Evolutionary conservation across 1,140 invertebrate genomes (phyloP).

Genomic region (Lordiphosa stackelbergi): DNA sequence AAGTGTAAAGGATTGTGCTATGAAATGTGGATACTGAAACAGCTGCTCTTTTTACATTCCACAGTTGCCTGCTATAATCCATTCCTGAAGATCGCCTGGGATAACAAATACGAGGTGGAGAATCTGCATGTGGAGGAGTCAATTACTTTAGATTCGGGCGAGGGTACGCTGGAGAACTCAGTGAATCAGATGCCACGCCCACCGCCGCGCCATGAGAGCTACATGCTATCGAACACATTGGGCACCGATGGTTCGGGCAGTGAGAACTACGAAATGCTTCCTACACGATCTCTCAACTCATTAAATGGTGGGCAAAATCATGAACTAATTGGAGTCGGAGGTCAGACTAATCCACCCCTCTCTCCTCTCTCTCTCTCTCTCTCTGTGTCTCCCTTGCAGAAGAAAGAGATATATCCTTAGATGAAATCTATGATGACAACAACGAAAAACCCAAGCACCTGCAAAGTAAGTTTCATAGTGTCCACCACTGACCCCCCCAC

Average conservation of each 20-base stretch:
- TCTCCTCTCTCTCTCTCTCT: not conserved
- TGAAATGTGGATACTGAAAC: no score
- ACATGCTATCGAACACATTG: conserved; percentile 77
- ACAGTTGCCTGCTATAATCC: conserved; percentile 93
- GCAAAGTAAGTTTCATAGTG: conserved; percentile 69
- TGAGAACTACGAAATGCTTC: conserved; percentile 90
- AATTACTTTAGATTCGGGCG: conserved; percentile 81
- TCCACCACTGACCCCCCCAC: conserved; percentile 4
- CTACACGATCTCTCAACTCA: conserved; percentile 78
- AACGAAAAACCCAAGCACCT: conserved; percentile 77
- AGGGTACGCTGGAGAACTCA: conserved; percentile 84
- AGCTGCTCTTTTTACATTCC: no score
- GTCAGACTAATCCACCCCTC: no score
- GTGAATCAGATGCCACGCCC: conserved; percentile 82
- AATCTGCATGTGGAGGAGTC: conserved; percentile 94
- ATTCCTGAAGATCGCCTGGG: conserved; percentile 97
- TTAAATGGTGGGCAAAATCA: conserved; percentile 73
- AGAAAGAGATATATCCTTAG: conserved; percentile 78
- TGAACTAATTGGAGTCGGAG: no score
- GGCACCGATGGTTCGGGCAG: conserved; percentile 80
- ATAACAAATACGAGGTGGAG: conserved; percentile 96
- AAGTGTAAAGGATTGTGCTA: conserved; percentile 17
- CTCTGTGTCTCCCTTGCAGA: conserved; percentile 39
- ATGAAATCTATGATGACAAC: conserved; percentile 83
- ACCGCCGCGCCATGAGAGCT: conserved; percentile 84